Evolutionary conservation across 2,797 vertebrate species (phyloP).

Genomic region (Spinibarbus caldwelli): DNA sequence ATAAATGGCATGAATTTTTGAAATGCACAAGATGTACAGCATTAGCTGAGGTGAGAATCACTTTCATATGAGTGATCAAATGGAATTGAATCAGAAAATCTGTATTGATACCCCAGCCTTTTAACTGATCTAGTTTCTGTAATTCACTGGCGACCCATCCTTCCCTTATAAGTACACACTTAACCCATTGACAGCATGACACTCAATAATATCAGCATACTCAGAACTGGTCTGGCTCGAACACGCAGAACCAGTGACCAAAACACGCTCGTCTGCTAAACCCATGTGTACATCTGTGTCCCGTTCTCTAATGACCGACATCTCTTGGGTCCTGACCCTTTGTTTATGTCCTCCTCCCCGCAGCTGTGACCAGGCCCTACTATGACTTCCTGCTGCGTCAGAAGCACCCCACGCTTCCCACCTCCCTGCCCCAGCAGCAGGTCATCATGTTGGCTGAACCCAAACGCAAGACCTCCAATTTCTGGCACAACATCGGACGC

Average conservation of each 20-base stretch:
- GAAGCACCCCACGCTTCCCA: slow-evolving; percentile 88
- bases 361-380: slow-evolving; percentile 89
- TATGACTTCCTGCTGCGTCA: slow-evolving; percentile 91
- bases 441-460: slow-evolving; percentile 94
- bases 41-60: background rate
- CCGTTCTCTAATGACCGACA: background rate
- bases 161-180: slow-evolving; percentile 6
- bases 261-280: slow-evolving; percentile 8
- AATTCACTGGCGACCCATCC: slow-evolving; percentile 11
- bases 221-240: background rate
- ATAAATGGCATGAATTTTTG: background rate
- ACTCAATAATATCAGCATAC: background rate
- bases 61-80: background rate
- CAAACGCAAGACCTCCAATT: slow-evolving; percentile 93
- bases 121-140: background rate
- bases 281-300: background rate
- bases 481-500: slow-evolving; percentile 97
- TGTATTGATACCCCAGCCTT: slow-evolving; percentile 8
- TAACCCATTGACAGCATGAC: slow-evolving; percentile 15
- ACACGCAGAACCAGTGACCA: background rate
- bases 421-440: slow-evolving; percentile 88
- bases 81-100: background rate
- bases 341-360: slow-evolving; percentile 25
- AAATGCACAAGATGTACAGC: background rate
- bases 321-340: background rate